These are phyloP conservation scores for Pycnonotus jocosus DNA, from an alignment of 2,113 vertebrate genomes.

Conservation along the genomic window DNA sequence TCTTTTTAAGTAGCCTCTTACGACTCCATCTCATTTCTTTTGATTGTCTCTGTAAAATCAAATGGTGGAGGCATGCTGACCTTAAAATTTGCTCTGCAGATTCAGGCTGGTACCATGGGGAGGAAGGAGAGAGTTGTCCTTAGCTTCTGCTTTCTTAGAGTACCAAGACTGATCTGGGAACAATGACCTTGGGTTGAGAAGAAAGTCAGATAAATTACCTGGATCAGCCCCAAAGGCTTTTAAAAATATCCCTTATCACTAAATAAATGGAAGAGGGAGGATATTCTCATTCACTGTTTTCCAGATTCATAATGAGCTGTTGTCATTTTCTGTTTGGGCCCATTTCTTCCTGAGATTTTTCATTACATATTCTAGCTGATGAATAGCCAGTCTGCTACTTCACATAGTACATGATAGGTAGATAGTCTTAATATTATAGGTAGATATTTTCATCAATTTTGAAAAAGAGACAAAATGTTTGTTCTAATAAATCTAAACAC, in stretches of 20 bases:
- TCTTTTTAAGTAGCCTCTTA: not conserved
- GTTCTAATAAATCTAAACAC: not conserved
- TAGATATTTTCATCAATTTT: not conserved
- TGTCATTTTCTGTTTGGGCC: not conserved
- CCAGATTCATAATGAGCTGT: not conserved
- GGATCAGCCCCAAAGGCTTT: not conserved
- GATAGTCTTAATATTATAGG: not conserved
- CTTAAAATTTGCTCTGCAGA: not conserved
- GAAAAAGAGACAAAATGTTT: not conserved
- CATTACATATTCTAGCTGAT: not conserved
- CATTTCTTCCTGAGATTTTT: not conserved
- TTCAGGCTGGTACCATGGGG: not conserved
- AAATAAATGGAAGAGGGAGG: not conserved
- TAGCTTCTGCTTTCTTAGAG: not conserved
- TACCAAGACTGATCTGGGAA: not conserved
- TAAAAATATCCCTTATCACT: not conserved
- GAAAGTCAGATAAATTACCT: not conserved
- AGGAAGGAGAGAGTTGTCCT: not conserved
- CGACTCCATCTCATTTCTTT: not conserved
- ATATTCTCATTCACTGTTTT: not conserved
- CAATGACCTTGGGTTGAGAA: not conserved
- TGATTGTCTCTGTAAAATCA: not conserved
- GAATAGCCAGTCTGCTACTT: not conserved
- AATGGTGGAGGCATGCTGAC: not conserved
- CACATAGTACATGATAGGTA: not conserved